A percentile compares a stretch with the other conserved stretches of the same genome.
These are phyloP conservation scores for Centruroides vittatus DNA, from an alignment of 1,140 invertebrate species.

Conservation along the genomic window DNA sequence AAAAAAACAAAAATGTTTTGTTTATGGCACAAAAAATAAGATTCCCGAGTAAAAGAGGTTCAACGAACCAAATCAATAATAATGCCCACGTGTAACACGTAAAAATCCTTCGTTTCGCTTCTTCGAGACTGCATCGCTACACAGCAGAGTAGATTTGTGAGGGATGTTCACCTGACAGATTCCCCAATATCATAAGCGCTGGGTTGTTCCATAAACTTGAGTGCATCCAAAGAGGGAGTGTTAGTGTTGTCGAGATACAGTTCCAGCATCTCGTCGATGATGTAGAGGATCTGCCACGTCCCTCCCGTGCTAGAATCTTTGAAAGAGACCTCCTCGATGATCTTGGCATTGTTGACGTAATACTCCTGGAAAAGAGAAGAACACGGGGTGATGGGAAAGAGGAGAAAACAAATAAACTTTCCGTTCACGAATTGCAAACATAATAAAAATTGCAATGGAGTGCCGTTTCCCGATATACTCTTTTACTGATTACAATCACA, in stretches of 20 bases:
- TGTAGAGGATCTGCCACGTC: slow-evolving; percentile 12
- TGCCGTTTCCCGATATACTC: background rate
- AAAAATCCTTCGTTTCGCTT: too few relatives aligned
- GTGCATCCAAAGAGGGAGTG: slow-evolving; percentile 3
- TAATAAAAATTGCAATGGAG: background rate
- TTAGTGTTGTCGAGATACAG: slow-evolving; percentile 7
- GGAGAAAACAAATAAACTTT: background rate
- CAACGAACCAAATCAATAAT: too few relatives aligned
- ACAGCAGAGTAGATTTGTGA: background rate
- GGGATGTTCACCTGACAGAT: slow-evolving; percentile 2
- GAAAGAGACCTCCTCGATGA: slow-evolving; percentile 5
- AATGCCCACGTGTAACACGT: too few relatives aligned
- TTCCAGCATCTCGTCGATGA: slow-evolving; percentile 19
- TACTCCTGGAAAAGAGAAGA: slow-evolving; percentile 11
- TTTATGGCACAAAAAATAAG: too few relatives aligned
- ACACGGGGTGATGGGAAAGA: background rate
- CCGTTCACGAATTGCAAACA: background rate
- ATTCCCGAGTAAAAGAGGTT: too few relatives aligned
- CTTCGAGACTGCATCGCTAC: too few relatives aligned
- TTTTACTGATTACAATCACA: background rate
- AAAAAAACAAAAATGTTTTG: too few relatives aligned
- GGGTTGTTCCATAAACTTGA: slow-evolving; percentile 10
- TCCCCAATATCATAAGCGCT: slow-evolving; percentile 8
- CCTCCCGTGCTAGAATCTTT: background rate
- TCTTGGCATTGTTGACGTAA: slow-evolving; percentile 19